A percentile compares a stretch with the other conserved stretches of the same genome.
Evolutionary conservation across 2,888 invertebrate genomes (phyloP).

Genomic region (Caenorhabditis angaria): DNA sequence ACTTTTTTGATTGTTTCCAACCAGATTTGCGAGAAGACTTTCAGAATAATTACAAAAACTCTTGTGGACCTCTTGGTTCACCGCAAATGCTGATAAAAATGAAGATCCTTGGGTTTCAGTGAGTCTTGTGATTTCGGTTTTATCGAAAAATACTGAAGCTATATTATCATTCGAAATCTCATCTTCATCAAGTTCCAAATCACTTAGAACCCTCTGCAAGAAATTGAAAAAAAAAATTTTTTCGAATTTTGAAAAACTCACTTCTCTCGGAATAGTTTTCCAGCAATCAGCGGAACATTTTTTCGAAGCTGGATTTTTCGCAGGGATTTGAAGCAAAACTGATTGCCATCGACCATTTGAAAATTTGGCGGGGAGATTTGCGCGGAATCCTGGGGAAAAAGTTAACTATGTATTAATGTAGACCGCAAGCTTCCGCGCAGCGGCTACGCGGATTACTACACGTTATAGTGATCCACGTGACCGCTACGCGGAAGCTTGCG

Average conservation of each 20-base stretch:
- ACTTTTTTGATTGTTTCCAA: background rate
- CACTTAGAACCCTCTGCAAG: background rate
- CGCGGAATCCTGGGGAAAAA: background rate
- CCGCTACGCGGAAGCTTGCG: no score
- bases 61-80: background rate
- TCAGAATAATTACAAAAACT: background rate
- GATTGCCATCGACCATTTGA: background rate
- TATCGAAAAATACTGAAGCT: background rate
- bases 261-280: background rate
- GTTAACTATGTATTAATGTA: no score
- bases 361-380: background rate
- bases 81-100: background rate
- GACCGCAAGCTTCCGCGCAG: no score
- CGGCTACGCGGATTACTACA: no score
- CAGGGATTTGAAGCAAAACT: background rate
- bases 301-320: background rate
- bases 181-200: background rate
- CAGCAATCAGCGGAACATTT: constrained; percentile 5
- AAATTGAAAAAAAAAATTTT: background rate
- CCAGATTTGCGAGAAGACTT: background rate
- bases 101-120: background rate
- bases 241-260: background rate
- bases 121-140: background rate
- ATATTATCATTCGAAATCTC: background rate
- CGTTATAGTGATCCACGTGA: no score